phyloP scores from a whole-genome alignment of 2,888 invertebrate genomes.

The Thymelicus lineola region DNA sequence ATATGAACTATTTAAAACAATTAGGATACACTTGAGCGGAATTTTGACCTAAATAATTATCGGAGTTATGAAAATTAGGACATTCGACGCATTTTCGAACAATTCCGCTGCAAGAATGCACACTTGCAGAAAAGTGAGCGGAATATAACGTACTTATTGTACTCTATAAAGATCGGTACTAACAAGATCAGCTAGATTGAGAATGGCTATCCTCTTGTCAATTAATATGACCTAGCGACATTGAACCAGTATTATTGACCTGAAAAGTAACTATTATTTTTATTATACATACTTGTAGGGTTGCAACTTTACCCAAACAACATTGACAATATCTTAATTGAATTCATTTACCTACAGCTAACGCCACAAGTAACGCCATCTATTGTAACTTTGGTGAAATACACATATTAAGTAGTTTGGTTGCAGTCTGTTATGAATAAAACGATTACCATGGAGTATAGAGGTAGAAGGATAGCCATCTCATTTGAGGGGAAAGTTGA shows the following conservation, averaged over 20 bases:
- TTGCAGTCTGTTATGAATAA: background rate
- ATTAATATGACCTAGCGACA: slow-evolving; percentile 15
- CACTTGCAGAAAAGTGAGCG: too few species aligned
- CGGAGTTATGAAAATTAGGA: too few species aligned
- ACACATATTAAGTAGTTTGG: background rate
- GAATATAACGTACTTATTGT: too few species aligned
- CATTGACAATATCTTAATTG: background rate
- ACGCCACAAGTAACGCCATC: slow-evolving; percentile 6
- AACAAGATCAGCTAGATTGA: background rate
- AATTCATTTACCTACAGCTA: background rate
- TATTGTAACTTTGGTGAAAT: background rate
- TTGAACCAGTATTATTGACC: slow-evolving; percentile 25
- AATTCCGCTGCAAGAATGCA: too few species aligned
- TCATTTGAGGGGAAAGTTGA: too few species aligned
- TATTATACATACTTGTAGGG: background rate
- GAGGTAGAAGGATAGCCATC: too few species aligned
- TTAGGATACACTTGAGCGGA: too few species aligned
- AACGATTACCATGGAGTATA: too few species aligned
- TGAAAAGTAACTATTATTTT: background rate
- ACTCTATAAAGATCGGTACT: background rate
- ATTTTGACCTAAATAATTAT: too few species aligned
- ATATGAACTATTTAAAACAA: too few species aligned
- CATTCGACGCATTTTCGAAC: too few species aligned
- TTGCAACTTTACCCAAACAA: background rate
- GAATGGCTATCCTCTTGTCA: slow-evolving; percentile 9